Evolutionary conservation across 2,113 vertebrate genomes (phyloP).

Genomic region (Micromys minutus): DNA sequence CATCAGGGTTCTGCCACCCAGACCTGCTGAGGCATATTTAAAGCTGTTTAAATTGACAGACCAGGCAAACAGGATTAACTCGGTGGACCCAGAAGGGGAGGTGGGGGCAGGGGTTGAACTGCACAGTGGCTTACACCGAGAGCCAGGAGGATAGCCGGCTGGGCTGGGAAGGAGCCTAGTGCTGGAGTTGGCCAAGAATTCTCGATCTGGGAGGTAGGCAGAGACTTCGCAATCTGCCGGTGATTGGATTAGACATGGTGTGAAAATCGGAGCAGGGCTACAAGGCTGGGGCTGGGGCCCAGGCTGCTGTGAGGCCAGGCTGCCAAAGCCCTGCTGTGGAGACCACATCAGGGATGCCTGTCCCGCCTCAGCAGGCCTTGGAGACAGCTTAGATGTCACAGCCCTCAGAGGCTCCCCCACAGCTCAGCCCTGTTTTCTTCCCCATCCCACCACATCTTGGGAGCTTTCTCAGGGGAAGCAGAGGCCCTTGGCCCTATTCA

Average conservation of each 20-base stretch:
- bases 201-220: constrained; percentile 87
- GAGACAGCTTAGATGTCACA: constrained; percentile 78
- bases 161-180: constrained; percentile 80
- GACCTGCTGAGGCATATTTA: constrained; percentile 89
- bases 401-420: constrained; percentile 74
- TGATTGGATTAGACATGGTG: constrained; percentile 92
- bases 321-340: constrained; percentile 77
- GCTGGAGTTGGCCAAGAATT: constrained; percentile 83
- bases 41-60: constrained; percentile 88
- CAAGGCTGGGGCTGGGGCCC: constrained; percentile 80
- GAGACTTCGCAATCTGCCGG: constrained; percentile 85
- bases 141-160: constrained; percentile 81
- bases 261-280: constrained; percentile 86
- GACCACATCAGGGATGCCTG: constrained; percentile 76
- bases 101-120: constrained; percentile 70
- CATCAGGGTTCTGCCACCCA: constrained; percentile 69
- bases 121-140: constrained; percentile 77
- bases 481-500: constrained; percentile 82
- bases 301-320: constrained; percentile 81
- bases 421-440: constrained; percentile 68
- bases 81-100: constrained; percentile 82
- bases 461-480: constrained; percentile 80
- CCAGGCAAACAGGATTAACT: constrained; percentile 89
- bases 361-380: constrained; percentile 79
- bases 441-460: constrained; percentile 74